Evolutionary conservation across 2,113 vertebrate genomes (phyloP), one percentile per base, ranked within the genome.

Genomic region (Dromaius novaehollandiae): DNA sequence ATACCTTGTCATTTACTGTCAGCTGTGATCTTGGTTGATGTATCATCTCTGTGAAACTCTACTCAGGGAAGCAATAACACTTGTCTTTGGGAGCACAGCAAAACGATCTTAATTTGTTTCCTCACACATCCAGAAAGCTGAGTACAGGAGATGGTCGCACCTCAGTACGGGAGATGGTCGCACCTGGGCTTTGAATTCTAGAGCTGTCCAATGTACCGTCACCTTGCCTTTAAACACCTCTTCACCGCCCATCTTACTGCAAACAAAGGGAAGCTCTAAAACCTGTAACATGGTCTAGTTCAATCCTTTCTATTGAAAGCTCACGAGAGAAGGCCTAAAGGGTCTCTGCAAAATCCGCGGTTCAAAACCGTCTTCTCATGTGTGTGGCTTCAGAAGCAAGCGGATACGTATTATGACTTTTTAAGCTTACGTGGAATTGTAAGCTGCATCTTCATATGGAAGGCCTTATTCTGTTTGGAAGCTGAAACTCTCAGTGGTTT

Each of bases 191-290:
- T 40, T 28, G 1, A 7, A 15, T 24, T 11, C 46, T 70, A 61
- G 51, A 1, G 3, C 70, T 85, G 75, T 14, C 53, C 82, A 17
- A 7, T 1, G 42, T 8, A 26, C 22, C 6, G 1, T 0, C 2
- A 2, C 0, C 2, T 2, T 11, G 25, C 7, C 55, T 30, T 53
- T 19, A 9, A 2, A 8, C 0, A 4, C 42, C 32, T 55, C 48
- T 36, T 34, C 0, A 6, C 11, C 7, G 28, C 36, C 17, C 51
- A 42, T 3, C 40, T 25, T 3, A 0, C 48, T 22, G 36, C 4
- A 48, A 34, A 26, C 66, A 53, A 40, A 74, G 18, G 36, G 50
- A 74, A 55, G 38, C 24, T 28, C 25, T 38, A 19, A 34, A 58
- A 53, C 25, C 36, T 55, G 50, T 30, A 55, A 30, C 38, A 30